Evolutionary conservation across 2,113 vertebrate genomes (phyloP).

Genomic region (Zapornia atra): DNA sequence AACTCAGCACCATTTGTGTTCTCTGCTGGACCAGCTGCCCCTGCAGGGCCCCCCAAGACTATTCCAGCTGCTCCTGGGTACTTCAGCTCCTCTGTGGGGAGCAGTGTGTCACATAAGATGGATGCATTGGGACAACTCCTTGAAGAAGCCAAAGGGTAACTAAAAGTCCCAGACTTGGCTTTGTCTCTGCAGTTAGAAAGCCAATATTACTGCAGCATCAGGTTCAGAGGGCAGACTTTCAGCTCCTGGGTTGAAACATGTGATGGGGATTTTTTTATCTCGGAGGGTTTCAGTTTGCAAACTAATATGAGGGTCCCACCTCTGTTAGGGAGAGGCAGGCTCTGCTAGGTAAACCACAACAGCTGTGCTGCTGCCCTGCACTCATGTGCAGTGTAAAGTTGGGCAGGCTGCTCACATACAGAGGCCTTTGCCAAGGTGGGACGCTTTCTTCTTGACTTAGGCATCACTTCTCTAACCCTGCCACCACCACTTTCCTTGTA

Average conservation of each 20-base stretch:
- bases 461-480: too few relatives aligned
- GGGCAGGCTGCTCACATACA: neutral
- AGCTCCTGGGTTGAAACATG: neutral
- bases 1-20: constrained; percentile 54
- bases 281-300: neutral
- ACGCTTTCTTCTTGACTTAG: neutral
- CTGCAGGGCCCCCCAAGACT: constrained; percentile 33
- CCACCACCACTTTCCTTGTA: neutral
- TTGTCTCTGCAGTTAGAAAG: neutral
- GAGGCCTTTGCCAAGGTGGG: neutral
- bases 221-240: neutral
- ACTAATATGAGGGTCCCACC: rapidly evolving
- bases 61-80: constrained; percentile 37
- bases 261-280: neutral
- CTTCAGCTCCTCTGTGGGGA: constrained; percentile 33
- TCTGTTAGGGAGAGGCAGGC: neutral
- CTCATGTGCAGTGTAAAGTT: neutral
- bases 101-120: constrained; percentile 50
- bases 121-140: constrained; percentile 76
- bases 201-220: neutral
- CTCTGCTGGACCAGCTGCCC: constrained; percentile 39
- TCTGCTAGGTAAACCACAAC: neutral
- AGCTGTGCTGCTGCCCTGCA: neutral
- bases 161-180: neutral
- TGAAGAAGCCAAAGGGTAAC: constrained; percentile 79